Evolutionary conservation across 2,888 invertebrate species (phyloP).

Genomic region (Ptychoptera albimana): DNA sequence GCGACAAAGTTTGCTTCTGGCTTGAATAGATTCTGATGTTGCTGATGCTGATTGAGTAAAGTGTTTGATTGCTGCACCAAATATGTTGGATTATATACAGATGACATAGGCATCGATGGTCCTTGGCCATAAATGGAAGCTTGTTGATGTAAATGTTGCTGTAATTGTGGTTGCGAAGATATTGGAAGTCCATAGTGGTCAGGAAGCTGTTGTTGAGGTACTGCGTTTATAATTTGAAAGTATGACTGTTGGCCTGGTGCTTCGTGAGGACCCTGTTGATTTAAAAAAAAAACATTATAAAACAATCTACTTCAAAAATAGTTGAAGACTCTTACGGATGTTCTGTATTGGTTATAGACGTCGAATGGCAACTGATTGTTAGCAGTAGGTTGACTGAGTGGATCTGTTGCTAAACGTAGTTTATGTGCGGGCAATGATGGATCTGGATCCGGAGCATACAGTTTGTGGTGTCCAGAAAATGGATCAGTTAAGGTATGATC

Average conservation of each 20-base stretch:
- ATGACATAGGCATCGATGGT: constrained; percentile 17
- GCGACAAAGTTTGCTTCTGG: constrained; percentile 35
- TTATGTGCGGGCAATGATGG: constrained; percentile 30
- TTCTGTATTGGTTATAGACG: constrained; percentile 15
- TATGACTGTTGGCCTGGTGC: constrained; percentile 30
- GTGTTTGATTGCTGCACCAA: constrained; percentile 29
- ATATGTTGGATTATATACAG: constrained; percentile 28
- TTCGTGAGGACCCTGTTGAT: constrained; percentile 17
- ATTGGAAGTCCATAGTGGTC: constrained; percentile 32
- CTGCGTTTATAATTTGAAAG: constrained; percentile 30
- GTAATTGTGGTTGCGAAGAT: constrained; percentile 28
- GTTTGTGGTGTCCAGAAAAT: constrained; percentile 28
- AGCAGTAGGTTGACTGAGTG: constrained; percentile 31
- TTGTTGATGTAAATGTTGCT: constrained; percentile 21
- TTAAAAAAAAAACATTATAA: constrained; percentile 12
- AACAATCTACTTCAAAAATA: too few relatives aligned
- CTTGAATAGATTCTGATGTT: constrained; percentile 31
- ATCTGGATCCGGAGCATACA: constrained; percentile 35
- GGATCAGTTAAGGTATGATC: constrained; percentile 28
- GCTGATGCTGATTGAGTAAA: constrained; percentile 26
- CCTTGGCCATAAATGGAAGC: constrained; percentile 15
- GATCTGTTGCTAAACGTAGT: constrained; percentile 27
- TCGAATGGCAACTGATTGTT: constrained; percentile 26
- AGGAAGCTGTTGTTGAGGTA: constrained; percentile 30
- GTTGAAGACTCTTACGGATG: too few relatives aligned